Conservation (phyloP, 2,888 invertebrate genomes). For the Acleris literana region DNA sequence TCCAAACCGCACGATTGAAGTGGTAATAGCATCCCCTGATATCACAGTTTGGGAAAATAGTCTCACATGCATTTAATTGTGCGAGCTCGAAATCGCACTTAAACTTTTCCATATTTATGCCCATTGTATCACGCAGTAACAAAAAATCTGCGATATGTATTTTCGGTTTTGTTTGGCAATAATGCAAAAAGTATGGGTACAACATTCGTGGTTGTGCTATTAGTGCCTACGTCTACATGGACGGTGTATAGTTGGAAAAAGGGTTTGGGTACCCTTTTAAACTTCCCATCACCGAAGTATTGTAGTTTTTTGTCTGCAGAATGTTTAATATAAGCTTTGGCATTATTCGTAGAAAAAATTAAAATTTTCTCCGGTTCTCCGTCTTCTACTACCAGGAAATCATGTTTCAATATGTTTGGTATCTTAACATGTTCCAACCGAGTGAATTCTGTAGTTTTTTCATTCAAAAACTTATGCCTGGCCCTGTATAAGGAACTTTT, state of each 20-base stretch:
- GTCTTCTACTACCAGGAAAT: background rate
- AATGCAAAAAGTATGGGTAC: slow-evolving; percentile 30
- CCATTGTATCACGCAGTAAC: slow-evolving; percentile 29
- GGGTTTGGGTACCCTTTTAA: slow-evolving; percentile 11
- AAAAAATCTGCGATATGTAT: slow-evolving; percentile 28
- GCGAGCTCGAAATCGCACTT: slow-evolving; percentile 32
- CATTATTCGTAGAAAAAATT: too few species aligned
- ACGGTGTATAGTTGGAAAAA: slow-evolving; percentile 18
- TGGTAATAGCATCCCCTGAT: slow-evolving; percentile 30
- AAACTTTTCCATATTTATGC: slow-evolving; percentile 23
- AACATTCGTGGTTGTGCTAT: slow-evolving; percentile 17
- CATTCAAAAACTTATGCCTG: background rate
- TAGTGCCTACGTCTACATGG: slow-evolving; percentile 10
- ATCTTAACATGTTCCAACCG: background rate
- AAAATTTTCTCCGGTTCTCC: background rate
- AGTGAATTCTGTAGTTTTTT: background rate
- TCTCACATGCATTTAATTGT: slow-evolving; percentile 29
- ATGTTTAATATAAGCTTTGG: background rate
- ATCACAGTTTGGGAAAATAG: slow-evolving; percentile 28
- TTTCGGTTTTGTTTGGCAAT: slow-evolving; percentile 19
- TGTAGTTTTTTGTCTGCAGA: too few species aligned
- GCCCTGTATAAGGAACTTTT: slow-evolving; percentile 1
- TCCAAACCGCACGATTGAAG: slow-evolving; percentile 29
- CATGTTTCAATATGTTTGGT: background rate
- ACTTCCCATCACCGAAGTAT: background rate